Conservation (phyloP, 2,113 vertebrate genomes). For the Amazona guildingii region DNA sequence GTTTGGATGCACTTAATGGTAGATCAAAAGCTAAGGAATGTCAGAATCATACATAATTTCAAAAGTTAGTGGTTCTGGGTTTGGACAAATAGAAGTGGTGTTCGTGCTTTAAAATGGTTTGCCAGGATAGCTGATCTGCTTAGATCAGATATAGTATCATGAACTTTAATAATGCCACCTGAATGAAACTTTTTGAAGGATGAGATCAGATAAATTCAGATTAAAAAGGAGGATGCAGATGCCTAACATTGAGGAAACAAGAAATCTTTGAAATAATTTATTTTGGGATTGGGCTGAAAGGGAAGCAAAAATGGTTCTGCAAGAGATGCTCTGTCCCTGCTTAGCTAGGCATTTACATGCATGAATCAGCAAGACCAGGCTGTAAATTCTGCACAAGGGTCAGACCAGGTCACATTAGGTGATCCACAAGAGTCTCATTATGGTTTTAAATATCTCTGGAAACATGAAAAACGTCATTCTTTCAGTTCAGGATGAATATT, state of each 20-base stretch:
- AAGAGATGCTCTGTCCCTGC: not conserved
- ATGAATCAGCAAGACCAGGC: not conserved
- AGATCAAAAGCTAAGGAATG: not conserved
- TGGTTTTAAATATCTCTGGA: not conserved
- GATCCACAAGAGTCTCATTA: not conserved
- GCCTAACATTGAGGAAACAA: not conserved
- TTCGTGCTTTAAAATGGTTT: not conserved
- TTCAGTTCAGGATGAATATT: not conserved
- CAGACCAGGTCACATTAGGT: not conserved
- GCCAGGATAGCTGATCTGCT: not conserved
- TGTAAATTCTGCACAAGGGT: not conserved
- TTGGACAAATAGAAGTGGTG: not conserved
- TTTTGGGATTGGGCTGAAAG: not conserved
- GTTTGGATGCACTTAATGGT: not conserved
- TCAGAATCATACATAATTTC: not conserved
- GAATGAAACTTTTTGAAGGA: not conserved
- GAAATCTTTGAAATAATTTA: not conserved
- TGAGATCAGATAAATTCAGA: not conserved
- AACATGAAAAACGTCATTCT: not conserved
- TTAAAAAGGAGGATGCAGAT: not conserved
- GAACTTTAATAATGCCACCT: not conserved
- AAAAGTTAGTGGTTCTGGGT: not conserved
- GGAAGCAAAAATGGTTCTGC: not conserved
- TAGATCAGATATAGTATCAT: not conserved
- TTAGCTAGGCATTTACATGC: not conserved